Evolutionary conservation across 2,888 invertebrate species (phyloP).

Genomic region (Acanthosepion pharaonis): DNA sequence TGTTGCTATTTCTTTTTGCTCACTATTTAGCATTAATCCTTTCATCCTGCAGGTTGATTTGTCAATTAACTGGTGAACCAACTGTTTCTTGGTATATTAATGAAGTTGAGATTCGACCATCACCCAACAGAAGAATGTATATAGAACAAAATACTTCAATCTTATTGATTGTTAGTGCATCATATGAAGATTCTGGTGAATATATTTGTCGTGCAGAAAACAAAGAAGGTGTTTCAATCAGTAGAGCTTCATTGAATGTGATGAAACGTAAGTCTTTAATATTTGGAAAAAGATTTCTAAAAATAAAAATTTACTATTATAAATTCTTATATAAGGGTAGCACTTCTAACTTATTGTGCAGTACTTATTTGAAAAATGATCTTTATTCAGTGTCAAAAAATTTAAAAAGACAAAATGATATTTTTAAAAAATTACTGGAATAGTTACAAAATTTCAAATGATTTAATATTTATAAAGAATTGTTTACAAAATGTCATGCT

Average conservation of each 20-base stretch:
- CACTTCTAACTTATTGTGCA: too few relatives aligned
- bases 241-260: slow-evolving; percentile 70
- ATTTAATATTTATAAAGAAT: too few relatives aligned
- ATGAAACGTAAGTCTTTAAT: slow-evolving; percentile 67
- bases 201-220: slow-evolving; percentile 80
- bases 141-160: slow-evolving; percentile 62
- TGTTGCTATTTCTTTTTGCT: background rate
- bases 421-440: too few relatives aligned
- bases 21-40: background rate
- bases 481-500: too few relatives aligned
- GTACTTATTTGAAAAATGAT: too few relatives aligned
- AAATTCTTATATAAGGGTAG: too few relatives aligned
- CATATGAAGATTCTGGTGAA: slow-evolving; percentile 84
- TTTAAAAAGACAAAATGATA: too few relatives aligned
- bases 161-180: slow-evolving; percentile 65
- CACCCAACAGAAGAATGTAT: slow-evolving; percentile 62
- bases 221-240: slow-evolving; percentile 83
- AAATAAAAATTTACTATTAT: too few relatives aligned
- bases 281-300: background rate
- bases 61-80: slow-evolving; percentile 69
- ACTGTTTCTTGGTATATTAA: slow-evolving; percentile 77
- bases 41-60: slow-evolving; percentile 62
- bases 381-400: too few relatives aligned
- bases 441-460: too few relatives aligned
- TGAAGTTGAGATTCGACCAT: slow-evolving; percentile 80